Evolutionary conservation across 1,140 invertebrate species (phyloP), one percentile per base, ranked within the genome.

Genomic region (Zeugodacus cucurbitae): DNA sequence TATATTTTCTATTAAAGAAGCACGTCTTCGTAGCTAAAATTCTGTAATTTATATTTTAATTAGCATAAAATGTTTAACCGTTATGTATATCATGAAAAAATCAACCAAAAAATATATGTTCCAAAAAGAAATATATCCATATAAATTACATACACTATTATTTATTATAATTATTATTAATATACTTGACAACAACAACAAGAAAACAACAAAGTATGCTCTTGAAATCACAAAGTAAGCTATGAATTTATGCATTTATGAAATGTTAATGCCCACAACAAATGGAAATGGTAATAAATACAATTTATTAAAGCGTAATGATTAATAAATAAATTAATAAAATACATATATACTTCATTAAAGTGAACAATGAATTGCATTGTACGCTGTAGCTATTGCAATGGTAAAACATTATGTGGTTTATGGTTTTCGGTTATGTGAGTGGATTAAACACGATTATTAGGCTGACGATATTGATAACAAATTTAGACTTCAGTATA

Each of bases 401-500:
- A 74, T 74, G 67, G 29, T 22, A 37, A 74, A 29, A 41, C 67
- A 41, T 41, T 37, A 11, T 67, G 67, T 34, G 20, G 32, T n/a
- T 37, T 82, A 82, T 48, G 22, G 22, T 82, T 82, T 82, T 37
- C 20, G 41, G 11, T 82, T 48, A 82, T 82, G 22, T 26, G 8
- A 74, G 5, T 6, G 0, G 34, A 37, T 22, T 74, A 41, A 44
- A 48, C 37, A 48, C 22, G 41, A 48, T 26, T 48, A 82, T 82
- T 82, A 82, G 74, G 74, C 74, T 48, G 74, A 82, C 37, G 37
- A 48, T 82, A 82, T 82, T 82, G 41, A 82, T 82, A 82, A 82
- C 41, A 82, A 82, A 82, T 82, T 82, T 82, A 48, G 74, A 48
- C 74, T 82, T 82, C 74, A 82, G 74, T 82, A 82, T 82, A 82